These are phyloP conservation scores for Piscicola geometra DNA, from an alignment of 2,888 invertebrate genomes.

Conservation along the genomic window DNA sequence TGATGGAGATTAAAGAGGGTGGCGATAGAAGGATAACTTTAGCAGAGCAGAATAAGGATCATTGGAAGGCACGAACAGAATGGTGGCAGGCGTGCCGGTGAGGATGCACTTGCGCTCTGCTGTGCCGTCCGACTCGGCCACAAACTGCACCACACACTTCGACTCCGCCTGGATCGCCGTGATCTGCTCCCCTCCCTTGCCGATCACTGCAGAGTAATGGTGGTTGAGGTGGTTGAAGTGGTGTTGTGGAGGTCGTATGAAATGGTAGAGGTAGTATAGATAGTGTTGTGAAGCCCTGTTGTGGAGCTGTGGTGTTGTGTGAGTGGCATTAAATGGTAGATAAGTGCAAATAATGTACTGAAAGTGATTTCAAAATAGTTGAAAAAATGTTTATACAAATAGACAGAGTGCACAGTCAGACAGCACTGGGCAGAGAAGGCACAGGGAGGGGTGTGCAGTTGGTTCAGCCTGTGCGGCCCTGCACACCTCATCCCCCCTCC, in stretches of 20 bases:
- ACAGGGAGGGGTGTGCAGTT: background rate
- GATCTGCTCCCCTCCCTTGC: conserved; percentile 92
- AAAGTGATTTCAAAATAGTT: no score
- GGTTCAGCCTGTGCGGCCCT: background rate
- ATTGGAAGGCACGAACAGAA: conserved; percentile 55
- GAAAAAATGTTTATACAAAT: no score
- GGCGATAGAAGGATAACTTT: background rate
- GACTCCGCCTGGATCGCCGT: conserved; percentile 87
- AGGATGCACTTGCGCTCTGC: conserved; percentile 69
- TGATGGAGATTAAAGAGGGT: background rate
- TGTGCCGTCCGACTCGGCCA: conserved; percentile 66
- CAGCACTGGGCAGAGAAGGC: background rate
- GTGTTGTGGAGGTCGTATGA: no score
- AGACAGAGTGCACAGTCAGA: no score
- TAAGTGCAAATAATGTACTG: no score
- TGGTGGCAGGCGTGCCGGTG: conserved; percentile 79
- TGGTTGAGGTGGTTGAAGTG: no score
- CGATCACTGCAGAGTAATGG: conserved; percentile 78
- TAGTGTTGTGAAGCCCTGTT: no score
- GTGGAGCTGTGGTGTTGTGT: no score
- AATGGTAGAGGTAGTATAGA: no score
- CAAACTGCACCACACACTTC: conserved; percentile 94
- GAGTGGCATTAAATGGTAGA: no score
- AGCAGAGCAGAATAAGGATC: background rate
- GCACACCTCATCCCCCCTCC: background rate